These are phyloP conservation scores for Drosophila punjabiensis DNA, from an alignment of 1,140 invertebrate species.

Conservation along the genomic window DNA sequence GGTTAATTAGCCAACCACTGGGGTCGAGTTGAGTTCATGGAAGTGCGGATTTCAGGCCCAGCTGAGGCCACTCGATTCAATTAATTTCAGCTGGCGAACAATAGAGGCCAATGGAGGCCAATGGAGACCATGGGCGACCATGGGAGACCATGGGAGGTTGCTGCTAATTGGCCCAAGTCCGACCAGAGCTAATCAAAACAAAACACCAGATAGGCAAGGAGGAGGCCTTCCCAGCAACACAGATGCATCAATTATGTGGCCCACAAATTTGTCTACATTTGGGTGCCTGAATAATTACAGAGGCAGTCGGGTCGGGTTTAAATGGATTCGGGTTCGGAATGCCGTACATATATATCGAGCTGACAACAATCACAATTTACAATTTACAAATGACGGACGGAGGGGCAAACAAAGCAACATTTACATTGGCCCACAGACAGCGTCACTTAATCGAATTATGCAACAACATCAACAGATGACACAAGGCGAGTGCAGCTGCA, in stretches of 20 bases:
- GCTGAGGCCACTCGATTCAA: constrained; percentile 78
- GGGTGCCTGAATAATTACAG: constrained; percentile 62
- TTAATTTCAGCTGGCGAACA: constrained; percentile 76
- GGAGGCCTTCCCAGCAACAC: constrained; percentile 10
- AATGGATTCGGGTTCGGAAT: background rate
- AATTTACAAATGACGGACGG: constrained; percentile 52
- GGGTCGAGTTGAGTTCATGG: constrained; percentile 43
- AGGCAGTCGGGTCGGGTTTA: constrained; percentile 3
- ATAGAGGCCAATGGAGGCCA: constrained; percentile 51
- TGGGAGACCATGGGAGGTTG: constrained; percentile 16
- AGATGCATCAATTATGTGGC: constrained; percentile 75
- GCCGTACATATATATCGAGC: constrained; percentile 1
- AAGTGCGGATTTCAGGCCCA: constrained; percentile 58
- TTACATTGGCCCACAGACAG: constrained; percentile 48
- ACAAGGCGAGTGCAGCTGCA: constrained; percentile 50
- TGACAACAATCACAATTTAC: constrained; percentile 60
- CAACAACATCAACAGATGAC: constrained; percentile 56
- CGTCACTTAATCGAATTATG: constrained; percentile 78
- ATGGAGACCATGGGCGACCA: too few relatives aligned
- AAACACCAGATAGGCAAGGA: constrained; percentile 51
- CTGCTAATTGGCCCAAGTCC: constrained; percentile 65
- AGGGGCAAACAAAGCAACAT: constrained; percentile 65
- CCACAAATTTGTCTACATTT: constrained; percentile 73
- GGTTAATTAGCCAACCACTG: constrained; percentile 35
- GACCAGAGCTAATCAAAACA: constrained; percentile 75